Base-by-base conservation (phyloP, 2,113 vertebrate genomes). In the Hyperoodon ampullatus region DNA sequence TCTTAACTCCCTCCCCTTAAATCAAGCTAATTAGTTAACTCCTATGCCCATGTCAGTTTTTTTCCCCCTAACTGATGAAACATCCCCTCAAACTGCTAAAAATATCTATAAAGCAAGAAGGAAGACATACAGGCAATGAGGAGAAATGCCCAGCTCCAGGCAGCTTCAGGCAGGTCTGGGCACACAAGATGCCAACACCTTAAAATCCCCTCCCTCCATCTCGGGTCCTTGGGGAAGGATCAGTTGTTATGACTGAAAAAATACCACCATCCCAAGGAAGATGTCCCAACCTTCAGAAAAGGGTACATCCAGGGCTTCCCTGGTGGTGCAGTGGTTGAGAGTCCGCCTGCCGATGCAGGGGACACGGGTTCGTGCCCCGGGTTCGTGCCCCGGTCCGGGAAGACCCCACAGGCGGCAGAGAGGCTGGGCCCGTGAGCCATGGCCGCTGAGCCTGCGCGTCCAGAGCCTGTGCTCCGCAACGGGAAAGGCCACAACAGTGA, bases 11-110 rank as follows among this genome's bases (percentile, higher is more conserved):
- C 39, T 91, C 42, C 11, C 55, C 68, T 94, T 93, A 92, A 92
- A 96, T 84, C 94, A 95, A 89, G 83, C 70, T 96, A 80, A 90
- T 92, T 94, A 86, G 53, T 68, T 78, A 72, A 93, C 24, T 75
- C 14, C 87, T 92, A 47, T 42, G 12, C 11, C 28, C 39, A 65
- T 28, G 47, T 66, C 72, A 47, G 12, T 16, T 24, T 66, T 26
- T 26, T 24, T 7, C 6, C 8, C 30, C 53, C 13, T 21, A 50
- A 24, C 19, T 16, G 14, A 60, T 83, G n/a, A 95, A 80, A 78
- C 55, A 6, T 70, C 75, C 42, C 47, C 88, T 33, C 14, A 61
- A 68, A 60, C 50, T 87, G 42, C 50, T 92, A 28, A 74, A 95
- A 86, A 44, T 81, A 65, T 72, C 60, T 5, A 19, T 33, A 81